A percentile compares a stretch with the other conserved stretches of the same genome.
These are phyloP conservation scores for Autographa gamma DNA, from an alignment of 2,888 invertebrate species.

Conservation along the genomic window DNA sequence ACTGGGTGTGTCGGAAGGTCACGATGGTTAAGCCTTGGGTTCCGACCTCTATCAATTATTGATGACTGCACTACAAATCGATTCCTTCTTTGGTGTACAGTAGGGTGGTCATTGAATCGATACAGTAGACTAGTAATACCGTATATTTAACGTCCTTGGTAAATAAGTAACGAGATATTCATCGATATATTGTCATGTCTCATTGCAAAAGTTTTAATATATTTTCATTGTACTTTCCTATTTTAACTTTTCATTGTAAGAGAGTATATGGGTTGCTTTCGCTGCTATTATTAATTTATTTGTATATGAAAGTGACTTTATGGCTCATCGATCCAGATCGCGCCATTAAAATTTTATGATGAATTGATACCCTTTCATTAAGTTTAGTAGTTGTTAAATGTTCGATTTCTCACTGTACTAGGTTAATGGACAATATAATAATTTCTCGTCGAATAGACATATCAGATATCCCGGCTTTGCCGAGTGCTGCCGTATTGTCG, in stretches of 20 bases:
- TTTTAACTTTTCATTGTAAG: not conserved
- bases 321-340: not conserved
- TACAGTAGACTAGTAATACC: not conserved
- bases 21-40: conserved; percentile 15
- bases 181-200: too few relatives aligned
- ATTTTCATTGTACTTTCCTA: not conserved
- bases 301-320: not conserved
- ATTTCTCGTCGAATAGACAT: conserved; percentile 4
- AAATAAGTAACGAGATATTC: too few relatives aligned
- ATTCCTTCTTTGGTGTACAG: conserved; percentile 17
- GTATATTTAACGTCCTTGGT: too few relatives aligned
- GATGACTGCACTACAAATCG: conserved; percentile 23
- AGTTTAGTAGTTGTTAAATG: not conserved
- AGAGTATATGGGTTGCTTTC: not conserved
- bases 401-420: conserved; percentile 2
- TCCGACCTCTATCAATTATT: conserved; percentile 44
- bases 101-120: not conserved
- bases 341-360: conserved; percentile 1
- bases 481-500: conserved; percentile 38
- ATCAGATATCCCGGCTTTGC: conserved; percentile 22
- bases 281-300: not conserved
- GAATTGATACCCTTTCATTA: not conserved
- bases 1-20: conserved; percentile 27
- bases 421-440: conserved; percentile 5
- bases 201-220: not conserved